phyloP scores from a whole-genome alignment of 2,797 vertebrate species.

The Antrozous pallidus region DNA sequence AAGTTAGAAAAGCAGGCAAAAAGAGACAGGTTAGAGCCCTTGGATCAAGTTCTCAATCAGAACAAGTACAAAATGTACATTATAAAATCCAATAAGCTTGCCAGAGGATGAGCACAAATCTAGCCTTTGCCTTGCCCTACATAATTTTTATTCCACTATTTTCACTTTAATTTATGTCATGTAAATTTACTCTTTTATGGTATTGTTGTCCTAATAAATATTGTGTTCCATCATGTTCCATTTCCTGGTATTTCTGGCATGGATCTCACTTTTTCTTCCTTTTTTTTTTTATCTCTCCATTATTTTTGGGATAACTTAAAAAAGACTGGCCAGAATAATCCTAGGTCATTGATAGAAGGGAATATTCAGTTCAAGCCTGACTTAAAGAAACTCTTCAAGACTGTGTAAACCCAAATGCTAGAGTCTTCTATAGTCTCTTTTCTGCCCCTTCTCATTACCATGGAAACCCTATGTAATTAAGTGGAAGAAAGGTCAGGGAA shows the following conservation, averaged over 20 bases:
- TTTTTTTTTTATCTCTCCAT: not conserved
- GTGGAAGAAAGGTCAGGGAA: not conserved
- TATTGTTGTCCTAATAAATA: not conserved
- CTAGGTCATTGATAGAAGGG: not conserved
- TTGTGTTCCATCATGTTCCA: not conserved
- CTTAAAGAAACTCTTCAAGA: not conserved
- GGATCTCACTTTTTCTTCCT: not conserved
- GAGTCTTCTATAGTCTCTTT: not conserved
- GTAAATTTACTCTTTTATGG: not conserved
- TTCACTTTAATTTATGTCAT: not conserved
- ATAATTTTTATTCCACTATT: not conserved
- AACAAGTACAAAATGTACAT: not conserved
- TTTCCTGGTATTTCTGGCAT: not conserved
- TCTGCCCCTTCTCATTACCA: not conserved
- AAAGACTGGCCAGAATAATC: not conserved
- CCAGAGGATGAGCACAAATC: not conserved
- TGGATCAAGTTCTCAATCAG: not conserved
- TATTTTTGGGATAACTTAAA: not conserved
- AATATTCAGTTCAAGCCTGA: not conserved
- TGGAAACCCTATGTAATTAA: not conserved
- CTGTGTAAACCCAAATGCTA: not conserved
- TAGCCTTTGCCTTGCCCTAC: not conserved
- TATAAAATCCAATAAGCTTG: not conserved
- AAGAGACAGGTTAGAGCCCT: not conserved
- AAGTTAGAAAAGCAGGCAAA: not conserved